Evolutionary conservation across 2,113 vertebrate genomes (phyloP), one percentile per base, ranked within the genome.

Genomic region (Mugil cephalus): DNA sequence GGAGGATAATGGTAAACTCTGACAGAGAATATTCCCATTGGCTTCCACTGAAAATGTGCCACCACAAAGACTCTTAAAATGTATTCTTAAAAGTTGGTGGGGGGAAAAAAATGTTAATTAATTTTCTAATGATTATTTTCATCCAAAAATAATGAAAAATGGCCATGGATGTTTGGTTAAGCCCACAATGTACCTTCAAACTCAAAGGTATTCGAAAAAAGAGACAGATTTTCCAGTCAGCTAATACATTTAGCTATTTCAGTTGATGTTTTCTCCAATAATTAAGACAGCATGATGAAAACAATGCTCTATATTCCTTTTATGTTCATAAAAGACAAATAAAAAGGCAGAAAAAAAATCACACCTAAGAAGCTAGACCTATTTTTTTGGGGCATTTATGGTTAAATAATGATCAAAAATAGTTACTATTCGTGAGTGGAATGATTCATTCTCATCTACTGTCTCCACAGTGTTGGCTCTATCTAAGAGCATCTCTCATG

Each of bases 21-120:
- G 59, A 56, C 15, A 80, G 48, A 75, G 69, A 78, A 65, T n/a
- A n/a, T 53, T 50, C 82, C 54, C 52, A 80, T 74, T 71, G 51
- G 53, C 50, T 77, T 59, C 45, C 4, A 24, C 35, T 53, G 39
- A 52, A 74, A 88, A 85, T 50, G 55, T n/a, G 42, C 43, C 42
- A 43, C 43, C 59, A 63, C 38, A 19, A 42, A 70, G 51, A 24
- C 36, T 60, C 12, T 2, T 19, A 14, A 53, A 55, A 38, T 3
- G 13, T 14, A 60, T 74, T 61, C 15, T 68, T 21, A 15, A 1
- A 17, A 55, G 50, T 13, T 19, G 50, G 43, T 17, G 43, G 11
- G n/a, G 61, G 40, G 34, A 35, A 48, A 6, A 30, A 30, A 30
- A 30, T 30, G 24, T 30, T n/a, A 47, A 48, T 48, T 45, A 6